These are phyloP conservation scores for Trichogramma pretiosum DNA, from an alignment of 1,140 invertebrate genomes.

Conservation along the genomic window DNA sequence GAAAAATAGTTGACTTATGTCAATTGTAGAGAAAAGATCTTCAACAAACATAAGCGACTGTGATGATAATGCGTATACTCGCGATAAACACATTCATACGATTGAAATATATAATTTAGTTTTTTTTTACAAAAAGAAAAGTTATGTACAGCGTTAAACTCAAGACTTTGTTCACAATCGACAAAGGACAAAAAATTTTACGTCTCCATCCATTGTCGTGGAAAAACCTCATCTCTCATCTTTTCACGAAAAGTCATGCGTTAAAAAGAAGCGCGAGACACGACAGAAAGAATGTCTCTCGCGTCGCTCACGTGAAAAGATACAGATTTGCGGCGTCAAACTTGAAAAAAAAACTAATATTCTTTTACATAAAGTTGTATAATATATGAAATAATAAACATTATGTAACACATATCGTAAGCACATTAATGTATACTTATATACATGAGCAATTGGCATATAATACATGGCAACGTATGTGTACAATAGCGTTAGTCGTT, in stretches of 20 bases:
- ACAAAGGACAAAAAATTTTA: slow-evolving; percentile 7
- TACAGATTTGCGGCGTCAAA: no score
- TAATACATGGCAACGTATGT: slow-evolving; percentile 17
- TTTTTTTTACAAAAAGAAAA: background rate
- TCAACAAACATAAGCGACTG: slow-evolving; percentile 20
- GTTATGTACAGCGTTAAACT: slow-evolving; percentile 1
- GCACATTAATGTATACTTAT: slow-evolving; percentile 23
- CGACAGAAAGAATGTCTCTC: background rate
- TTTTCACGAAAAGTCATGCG: background rate
- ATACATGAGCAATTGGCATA: slow-evolving; percentile 18
- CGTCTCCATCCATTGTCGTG: slow-evolving; percentile 4
- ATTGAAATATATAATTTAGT: slow-evolving; percentile 1
- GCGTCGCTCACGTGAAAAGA: background rate
- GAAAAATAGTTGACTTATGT: slow-evolving; percentile 2
- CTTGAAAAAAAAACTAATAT: no score
- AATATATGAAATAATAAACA: slow-evolving; percentile 21
- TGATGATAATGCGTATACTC: slow-evolving; percentile 11
- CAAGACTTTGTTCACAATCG: no score
- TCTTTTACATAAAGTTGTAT: slow-evolving; percentile 1
- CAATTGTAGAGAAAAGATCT: slow-evolving; percentile 6
- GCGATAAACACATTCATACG: slow-evolving; percentile 10
- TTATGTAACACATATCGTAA: slow-evolving; percentile 24
- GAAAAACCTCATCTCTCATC: background rate
- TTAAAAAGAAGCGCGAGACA: no score
- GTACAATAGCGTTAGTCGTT: slow-evolving; percentile 28